phyloP scores from a whole-genome alignment of 2,888 invertebrate species.

The Aporophyla nigra region DNA sequence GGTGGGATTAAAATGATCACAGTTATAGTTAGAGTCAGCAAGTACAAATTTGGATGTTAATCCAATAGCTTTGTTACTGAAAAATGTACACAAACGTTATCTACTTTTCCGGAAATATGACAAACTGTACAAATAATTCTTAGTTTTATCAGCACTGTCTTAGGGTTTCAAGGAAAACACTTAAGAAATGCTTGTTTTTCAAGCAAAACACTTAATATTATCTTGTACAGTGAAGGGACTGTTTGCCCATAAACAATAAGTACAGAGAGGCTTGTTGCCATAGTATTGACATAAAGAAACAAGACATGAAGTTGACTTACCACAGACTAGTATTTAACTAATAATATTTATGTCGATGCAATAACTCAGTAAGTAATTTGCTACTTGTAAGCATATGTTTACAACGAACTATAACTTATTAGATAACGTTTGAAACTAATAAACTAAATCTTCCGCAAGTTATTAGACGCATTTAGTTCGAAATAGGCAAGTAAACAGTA shows the following conservation, averaged over 20 bases:
- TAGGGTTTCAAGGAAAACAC: conserved; percentile 34
- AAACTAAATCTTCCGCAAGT: conserved; percentile 12
- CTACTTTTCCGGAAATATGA: conserved; percentile 31
- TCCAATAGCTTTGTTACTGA: background rate
- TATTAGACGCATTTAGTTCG: conserved; percentile 4
- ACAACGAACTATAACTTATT: conserved; percentile 18
- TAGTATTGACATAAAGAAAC: conserved; percentile 28
- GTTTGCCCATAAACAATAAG: conserved; percentile 20
- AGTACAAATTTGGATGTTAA: background rate
- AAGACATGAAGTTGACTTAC: conserved; percentile 27
- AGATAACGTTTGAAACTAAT: conserved; percentile 23
- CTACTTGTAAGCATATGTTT: conserved; percentile 16
- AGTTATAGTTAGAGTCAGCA: background rate
- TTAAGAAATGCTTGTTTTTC: conserved; percentile 33
- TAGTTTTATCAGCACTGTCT: conserved; percentile 37
- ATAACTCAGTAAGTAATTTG: conserved; percentile 10
- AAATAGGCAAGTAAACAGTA: background rate
- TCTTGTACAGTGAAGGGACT: conserved; percentile 16
- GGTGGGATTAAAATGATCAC: background rate
- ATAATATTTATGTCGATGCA: conserved; percentile 20
- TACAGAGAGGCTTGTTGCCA: conserved; percentile 29
- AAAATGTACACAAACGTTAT: conserved; percentile 18
- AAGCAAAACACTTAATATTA: conserved; percentile 39
- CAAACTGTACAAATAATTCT: conserved; percentile 32
- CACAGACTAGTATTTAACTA: background rate